Base-by-base conservation (phyloP, 2,797 vertebrate species). In the Leucoraja ocellata region DNA sequence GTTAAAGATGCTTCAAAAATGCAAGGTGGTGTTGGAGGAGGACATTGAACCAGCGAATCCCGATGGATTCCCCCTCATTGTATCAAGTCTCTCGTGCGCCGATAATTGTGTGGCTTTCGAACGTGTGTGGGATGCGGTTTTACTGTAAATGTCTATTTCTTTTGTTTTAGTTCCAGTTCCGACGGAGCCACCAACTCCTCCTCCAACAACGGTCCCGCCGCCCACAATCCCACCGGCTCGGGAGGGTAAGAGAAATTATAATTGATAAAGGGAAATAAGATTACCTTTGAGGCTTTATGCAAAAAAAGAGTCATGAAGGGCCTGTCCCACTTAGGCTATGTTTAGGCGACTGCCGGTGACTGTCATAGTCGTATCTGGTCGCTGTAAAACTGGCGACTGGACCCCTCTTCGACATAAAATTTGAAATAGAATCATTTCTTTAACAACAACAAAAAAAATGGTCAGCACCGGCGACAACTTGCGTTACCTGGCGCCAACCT, bases 221-320 rank as follows among this genome's bases (percentile, higher is more conserved):
- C 97, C 98, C 93, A 98, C 98, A 5, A 97, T 99, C 94, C 99
- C 98, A 16, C 97, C 97, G 74, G 98, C 98, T 0, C 98, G 97
- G 95, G 98, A 99, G 96, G 98, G 98, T 99, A 96, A 96, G 95
- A 93, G 0, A 36, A 25, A 13, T 74, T 76, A 92, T 0, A 25
- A 73, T 54, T 8, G 1, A 18, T 7, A 11, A 25, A 0, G 68
- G 32, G 7, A 13, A 91, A 54, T 23, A 11, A 61, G 8, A n/a
- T 61, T 86, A 73, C 46, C 32, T 13, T 23, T 36, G 23, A 65
- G 11, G 4, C 36, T 46, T 65, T 46, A 4, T 91, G 73, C 6
- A 25, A 14, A 25, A 92, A 9, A 86, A 68, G 7, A 46, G 2
- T 10, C 84, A 21, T 9, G 46, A 5, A 54, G 46, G 46, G 4